These are phyloP conservation scores for Aspiorhynchus laticeps DNA, from an alignment of 2,113 vertebrate species.

Conservation along the genomic window DNA sequence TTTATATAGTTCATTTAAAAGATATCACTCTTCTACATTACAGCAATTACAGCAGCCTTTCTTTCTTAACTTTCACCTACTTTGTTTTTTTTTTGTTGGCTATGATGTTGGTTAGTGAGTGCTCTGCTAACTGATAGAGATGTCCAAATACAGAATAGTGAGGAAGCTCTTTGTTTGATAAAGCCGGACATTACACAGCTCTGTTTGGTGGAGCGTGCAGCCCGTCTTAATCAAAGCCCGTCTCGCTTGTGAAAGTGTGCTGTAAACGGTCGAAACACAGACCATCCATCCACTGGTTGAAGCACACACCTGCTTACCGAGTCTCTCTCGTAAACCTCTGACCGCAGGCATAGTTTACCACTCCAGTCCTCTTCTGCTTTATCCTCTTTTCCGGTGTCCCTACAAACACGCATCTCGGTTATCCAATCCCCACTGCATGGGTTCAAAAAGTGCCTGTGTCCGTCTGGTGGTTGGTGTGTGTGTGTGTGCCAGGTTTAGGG, in stretches of 20 bases:
- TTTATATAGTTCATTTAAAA: too few relatives aligned
- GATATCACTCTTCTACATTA: too few relatives aligned
- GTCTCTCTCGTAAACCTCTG: neutral
- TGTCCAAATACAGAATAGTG: slow-evolving; percentile 36
- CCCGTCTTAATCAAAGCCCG: slow-evolving; percentile 48
- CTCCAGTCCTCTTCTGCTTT: slow-evolving; percentile 9
- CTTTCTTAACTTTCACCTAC: neutral
- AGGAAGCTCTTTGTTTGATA: slow-evolving; percentile 36
- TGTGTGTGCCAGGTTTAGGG: slow-evolving; percentile 47
- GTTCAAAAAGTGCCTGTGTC: slow-evolving; percentile 47
- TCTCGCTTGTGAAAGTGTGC: slow-evolving; percentile 43
- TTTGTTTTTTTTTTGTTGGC: neutral
- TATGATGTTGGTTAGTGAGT: neutral
- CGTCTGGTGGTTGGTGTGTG: slow-evolving; percentile 33
- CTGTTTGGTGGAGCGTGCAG: slow-evolving; percentile 19
- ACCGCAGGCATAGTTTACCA: slow-evolving; percentile 35
- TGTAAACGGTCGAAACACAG: slow-evolving; percentile 43
- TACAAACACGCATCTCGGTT: slow-evolving; percentile 52
- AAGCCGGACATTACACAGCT: slow-evolving; percentile 39
- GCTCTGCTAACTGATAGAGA: neutral
- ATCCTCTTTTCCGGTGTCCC: slow-evolving; percentile 39
- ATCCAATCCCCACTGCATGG: slow-evolving; percentile 45
- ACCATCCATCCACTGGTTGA: slow-evolving; percentile 45
- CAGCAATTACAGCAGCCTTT: neutral
- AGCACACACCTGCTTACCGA: slow-evolving; percentile 46